phyloP scores from a whole-genome alignment of 2,888 invertebrate genomes.

The Drosophila algonquin region DNA sequence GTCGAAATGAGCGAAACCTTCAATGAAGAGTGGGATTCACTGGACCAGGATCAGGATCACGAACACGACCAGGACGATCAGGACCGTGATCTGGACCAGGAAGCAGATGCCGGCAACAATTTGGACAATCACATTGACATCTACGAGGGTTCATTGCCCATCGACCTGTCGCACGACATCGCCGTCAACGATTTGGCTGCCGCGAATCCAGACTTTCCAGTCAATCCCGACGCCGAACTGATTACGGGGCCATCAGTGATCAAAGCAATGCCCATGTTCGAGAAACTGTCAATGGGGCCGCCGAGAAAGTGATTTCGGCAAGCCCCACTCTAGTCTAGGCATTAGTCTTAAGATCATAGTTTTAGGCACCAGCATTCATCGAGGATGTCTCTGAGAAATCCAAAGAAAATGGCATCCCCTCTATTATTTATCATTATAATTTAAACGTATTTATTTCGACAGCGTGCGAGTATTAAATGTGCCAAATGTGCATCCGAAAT shows the following conservation, averaged over 20 bases:
- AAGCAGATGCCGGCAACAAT: slow-evolving; percentile 68
- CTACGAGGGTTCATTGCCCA: slow-evolving; percentile 73
- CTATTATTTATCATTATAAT: slow-evolving; percentile 11
- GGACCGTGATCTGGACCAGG: slow-evolving; percentile 28
- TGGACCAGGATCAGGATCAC: slow-evolving; percentile 49
- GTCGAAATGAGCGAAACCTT: slow-evolving; percentile 74
- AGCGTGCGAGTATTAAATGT: slow-evolving; percentile 31
- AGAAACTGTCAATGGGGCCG: slow-evolving; percentile 67
- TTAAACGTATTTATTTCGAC: slow-evolving; percentile 35
- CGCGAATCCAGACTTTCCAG: slow-evolving; percentile 75
- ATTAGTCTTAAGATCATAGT: slow-evolving; percentile 55
- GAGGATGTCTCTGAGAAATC: slow-evolving; percentile 37
- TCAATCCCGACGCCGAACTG: slow-evolving; percentile 83
- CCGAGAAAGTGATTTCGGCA: slow-evolving; percentile 35
- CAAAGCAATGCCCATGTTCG: slow-evolving; percentile 71
- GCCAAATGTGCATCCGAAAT: slow-evolving; percentile 31
- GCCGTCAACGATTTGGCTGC: slow-evolving; percentile 82
- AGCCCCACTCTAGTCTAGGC: slow-evolving; percentile 14
- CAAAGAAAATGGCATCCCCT: slow-evolving; percentile 16
- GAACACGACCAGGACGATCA: slow-evolving; percentile 37
- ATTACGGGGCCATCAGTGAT: slow-evolving; percentile 59
- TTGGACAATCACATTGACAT: slow-evolving; percentile 81
- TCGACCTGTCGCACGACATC: slow-evolving; percentile 84
- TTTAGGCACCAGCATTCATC: slow-evolving; percentile 9
- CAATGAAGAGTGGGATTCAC: slow-evolving; percentile 78